Percentiles rank a stretch among this genome's conserved stretches.
These are phyloP conservation scores for Carassius gibelio DNA, from an alignment of 2,113 vertebrate species.

Conservation along the genomic window DNA sequence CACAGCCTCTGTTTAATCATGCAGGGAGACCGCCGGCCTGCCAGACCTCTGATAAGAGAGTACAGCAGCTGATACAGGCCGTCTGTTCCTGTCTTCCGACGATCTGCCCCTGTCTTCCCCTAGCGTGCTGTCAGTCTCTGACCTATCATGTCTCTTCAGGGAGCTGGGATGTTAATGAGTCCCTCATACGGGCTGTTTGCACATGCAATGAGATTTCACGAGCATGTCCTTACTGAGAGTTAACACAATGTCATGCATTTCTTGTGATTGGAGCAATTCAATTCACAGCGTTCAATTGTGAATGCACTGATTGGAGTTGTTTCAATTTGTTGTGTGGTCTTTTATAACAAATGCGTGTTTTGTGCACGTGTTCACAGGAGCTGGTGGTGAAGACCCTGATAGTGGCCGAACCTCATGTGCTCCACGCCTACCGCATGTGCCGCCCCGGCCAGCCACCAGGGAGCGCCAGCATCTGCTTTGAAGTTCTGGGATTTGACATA, in stretches of 20 bases:
- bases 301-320: neutral
- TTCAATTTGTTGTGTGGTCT: neutral
- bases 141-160: conserved; percentile 50
- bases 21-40: conserved; percentile 38
- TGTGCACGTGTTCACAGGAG: conserved; percentile 75
- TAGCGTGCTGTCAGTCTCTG: conserved; percentile 38
- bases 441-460: conserved; percentile 93
- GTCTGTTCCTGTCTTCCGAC: conserved; percentile 26
- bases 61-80: conserved; percentile 21
- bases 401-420: conserved; percentile 93
- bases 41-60: conserved; percentile 43
- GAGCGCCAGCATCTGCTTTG: conserved; percentile 97
- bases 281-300: neutral
- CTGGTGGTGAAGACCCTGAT: conserved; percentile 97
- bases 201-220: conserved; percentile 42
- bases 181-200: conserved; percentile 40
- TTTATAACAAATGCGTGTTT: neutral
- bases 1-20: conserved; percentile 34
- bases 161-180: conserved; percentile 45
- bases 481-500: conserved; percentile 96
- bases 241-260: conserved; percentile 3
- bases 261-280: neutral
- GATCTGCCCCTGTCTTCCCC: conserved; percentile 22
- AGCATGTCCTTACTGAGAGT: neutral
- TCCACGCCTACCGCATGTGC: conserved; percentile 98